Conservation (phyloP, 2,888 invertebrate genomes). For the Prosopocoilus inquinatus region DNA sequence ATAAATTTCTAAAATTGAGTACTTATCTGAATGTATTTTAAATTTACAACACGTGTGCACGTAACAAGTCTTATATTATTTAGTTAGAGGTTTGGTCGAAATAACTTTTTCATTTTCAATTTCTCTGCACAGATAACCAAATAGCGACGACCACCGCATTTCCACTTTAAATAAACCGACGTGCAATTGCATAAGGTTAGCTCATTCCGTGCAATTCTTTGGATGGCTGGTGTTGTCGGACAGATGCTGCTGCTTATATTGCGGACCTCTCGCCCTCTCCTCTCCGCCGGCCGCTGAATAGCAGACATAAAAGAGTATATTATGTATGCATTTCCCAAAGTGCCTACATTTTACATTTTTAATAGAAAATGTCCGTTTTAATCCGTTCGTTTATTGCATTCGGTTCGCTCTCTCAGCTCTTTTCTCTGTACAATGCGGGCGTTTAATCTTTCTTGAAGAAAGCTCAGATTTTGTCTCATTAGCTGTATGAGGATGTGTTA, state of each 20-base stretch:
- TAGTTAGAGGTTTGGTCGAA: constrained; percentile 1
- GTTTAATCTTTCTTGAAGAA: constrained; percentile 4
- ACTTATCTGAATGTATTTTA: too few relatives aligned
- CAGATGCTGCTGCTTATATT: constrained; percentile 15
- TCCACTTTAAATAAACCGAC: constrained; percentile 23
- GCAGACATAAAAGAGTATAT: constrained; percentile 31
- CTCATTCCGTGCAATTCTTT: constrained; percentile 14
- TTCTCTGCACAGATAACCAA: constrained; percentile 22
- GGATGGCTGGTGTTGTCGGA: constrained; percentile 11
- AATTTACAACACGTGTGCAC: too few relatives aligned
- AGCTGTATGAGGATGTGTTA: too few relatives aligned
- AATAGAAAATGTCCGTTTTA: constrained; percentile 49
- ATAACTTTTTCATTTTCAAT: constrained; percentile 24
- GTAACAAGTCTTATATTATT: too few relatives aligned
- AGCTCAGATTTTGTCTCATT: too few relatives aligned
- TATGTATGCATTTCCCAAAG: constrained; percentile 48
- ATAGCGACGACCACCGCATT: constrained; percentile 11
- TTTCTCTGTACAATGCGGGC: neutral
- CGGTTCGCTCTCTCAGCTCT: constrained; percentile 22
- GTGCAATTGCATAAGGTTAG: constrained; percentile 20
- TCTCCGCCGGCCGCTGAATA: neutral
- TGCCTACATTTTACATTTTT: constrained; percentile 49
- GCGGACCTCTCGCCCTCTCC: constrained; percentile 2
- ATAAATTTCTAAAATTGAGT: too few relatives aligned
- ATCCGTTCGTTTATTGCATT: constrained; percentile 43